phyloP scores from a whole-genome alignment of 2,113 vertebrate genomes.

The Calyptommatus sinebrachiatus region DNA sequence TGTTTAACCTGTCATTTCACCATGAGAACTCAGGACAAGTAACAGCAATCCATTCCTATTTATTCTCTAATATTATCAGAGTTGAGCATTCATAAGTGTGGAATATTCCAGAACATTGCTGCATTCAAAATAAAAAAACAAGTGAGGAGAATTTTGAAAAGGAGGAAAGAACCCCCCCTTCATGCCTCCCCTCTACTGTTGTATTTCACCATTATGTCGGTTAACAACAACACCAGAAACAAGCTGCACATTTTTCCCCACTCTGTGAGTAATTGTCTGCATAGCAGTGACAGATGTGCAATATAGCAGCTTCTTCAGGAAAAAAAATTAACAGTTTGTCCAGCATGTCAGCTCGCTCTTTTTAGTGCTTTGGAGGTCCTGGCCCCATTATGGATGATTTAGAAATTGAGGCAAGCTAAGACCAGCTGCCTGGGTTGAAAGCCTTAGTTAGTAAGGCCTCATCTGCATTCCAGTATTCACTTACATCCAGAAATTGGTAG shows the following conservation, averaged over 20 bases:
- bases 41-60: neutral
- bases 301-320: constrained; percentile 89
- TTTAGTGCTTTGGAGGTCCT: constrained; percentile 95
- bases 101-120: constrained; percentile 9
- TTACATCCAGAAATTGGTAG: constrained; percentile 80
- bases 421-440: constrained; percentile 79
- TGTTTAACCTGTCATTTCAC: no score
- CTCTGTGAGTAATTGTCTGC: constrained; percentile 81
- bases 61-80: neutral
- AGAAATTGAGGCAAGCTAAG: constrained; percentile 87
- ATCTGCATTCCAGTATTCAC: constrained; percentile 88
- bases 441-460: constrained; percentile 78
- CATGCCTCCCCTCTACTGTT: neutral
- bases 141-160: constrained; percentile 11
- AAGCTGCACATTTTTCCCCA: constrained; percentile 61
- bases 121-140: constrained; percentile 6
- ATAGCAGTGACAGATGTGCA: constrained; percentile 93
- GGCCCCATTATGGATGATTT: constrained; percentile 99
- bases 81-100: neutral
- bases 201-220: constrained; percentile 63
- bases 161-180: constrained; percentile 13
- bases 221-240: constrained; percentile 71
- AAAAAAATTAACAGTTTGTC: constrained; percentile 96
- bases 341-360: constrained; percentile 91
- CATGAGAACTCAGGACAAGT: no score